Evolutionary conservation across 2,797 vertebrate genomes (phyloP).

Genomic region (Pogoniulus pusillus): DNA sequence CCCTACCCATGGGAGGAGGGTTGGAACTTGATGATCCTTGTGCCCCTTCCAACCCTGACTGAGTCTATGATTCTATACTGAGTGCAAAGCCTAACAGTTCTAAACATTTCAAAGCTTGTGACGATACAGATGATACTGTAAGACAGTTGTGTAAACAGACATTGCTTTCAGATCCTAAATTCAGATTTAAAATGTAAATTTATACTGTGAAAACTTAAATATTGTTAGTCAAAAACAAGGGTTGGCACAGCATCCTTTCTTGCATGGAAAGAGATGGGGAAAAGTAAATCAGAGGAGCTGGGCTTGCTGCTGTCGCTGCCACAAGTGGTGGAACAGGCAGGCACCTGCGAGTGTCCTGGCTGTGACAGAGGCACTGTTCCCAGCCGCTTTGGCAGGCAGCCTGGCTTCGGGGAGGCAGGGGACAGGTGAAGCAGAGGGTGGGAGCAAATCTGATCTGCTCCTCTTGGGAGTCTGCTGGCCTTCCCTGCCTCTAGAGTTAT

Average conservation of each 20-base stretch:
- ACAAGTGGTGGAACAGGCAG: not conserved
- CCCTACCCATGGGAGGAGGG: too few relatives aligned
- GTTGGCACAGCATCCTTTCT: not conserved
- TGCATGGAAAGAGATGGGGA: not conserved
- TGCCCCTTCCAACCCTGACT: too few relatives aligned
- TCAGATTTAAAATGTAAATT: not conserved
- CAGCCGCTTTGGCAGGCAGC: not conserved
- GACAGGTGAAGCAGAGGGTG: not conserved
- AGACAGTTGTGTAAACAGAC: not conserved
- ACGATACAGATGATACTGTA: not conserved
- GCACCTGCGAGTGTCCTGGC: accelerated
- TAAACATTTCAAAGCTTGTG: not conserved
- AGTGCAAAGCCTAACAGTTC: not conserved
- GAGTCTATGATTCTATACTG: too few relatives aligned
- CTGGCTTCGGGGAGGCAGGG: not conserved
- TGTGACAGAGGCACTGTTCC: not conserved
- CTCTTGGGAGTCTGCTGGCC: not conserved
- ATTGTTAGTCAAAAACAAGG: not conserved
- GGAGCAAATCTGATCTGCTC: not conserved
- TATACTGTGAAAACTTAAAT: not conserved
- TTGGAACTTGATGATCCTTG: too few relatives aligned
- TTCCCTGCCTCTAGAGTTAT: not conserved
- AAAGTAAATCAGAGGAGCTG: not conserved
- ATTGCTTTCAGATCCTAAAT: not conserved
- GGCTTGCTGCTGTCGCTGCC: not conserved